These are phyloP conservation scores for Craseonycteris thonglongyai DNA, from an alignment of 2,113 vertebrate genomes.

Conservation along the genomic window DNA sequence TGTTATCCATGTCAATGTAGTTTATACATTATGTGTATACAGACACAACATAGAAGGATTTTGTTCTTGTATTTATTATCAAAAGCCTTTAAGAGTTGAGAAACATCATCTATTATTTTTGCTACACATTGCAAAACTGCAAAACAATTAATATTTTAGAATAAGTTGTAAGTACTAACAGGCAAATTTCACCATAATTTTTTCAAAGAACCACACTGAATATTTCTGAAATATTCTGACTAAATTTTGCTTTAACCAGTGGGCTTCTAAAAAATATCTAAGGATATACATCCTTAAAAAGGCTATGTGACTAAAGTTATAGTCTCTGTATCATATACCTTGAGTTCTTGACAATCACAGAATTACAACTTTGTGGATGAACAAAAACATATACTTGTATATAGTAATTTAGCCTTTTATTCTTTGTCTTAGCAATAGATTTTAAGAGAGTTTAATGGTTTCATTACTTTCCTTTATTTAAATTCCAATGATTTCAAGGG, in stretches of 20 bases:
- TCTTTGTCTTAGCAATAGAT: background rate
- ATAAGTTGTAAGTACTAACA: background rate
- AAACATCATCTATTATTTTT: background rate
- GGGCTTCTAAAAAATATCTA: background rate
- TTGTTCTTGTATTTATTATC: background rate
- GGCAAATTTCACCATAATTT: background rate
- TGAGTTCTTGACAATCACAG: background rate
- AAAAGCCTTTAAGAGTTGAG: background rate
- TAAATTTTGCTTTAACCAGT: background rate
- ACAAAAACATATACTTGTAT: background rate
- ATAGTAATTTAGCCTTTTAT: background rate
- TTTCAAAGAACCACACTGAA: background rate
- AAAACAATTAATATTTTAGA: background rate
- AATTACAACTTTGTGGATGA: background rate
- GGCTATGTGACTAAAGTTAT: background rate
- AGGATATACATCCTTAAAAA: background rate
- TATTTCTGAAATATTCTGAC: background rate
- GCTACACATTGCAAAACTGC: background rate
- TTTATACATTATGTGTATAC: background rate
- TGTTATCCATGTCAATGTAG: background rate
- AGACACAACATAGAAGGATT: background rate
- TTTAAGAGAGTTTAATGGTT: background rate
- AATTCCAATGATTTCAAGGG: background rate
- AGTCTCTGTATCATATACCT: background rate
- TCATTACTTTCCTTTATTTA: background rate